Conservation (phyloP, 1,140 invertebrate genomes). For the Ceratoteleas bidentatus region DNA sequence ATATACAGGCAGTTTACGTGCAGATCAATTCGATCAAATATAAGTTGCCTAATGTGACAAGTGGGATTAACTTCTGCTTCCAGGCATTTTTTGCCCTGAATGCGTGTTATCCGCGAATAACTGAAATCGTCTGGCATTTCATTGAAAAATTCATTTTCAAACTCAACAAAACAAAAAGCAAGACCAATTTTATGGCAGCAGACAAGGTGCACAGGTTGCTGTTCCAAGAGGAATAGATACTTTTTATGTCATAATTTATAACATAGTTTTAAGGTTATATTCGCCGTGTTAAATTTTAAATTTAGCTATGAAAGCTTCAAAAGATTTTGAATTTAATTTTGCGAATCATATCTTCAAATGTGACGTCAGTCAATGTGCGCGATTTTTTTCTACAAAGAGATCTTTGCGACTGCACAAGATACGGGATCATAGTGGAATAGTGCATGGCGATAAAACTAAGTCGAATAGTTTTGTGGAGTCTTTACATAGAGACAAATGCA, state of each 20-base stretch:
- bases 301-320: not conserved
- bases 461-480: not conserved
- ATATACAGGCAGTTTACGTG: conserved; percentile 5
- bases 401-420: not conserved
- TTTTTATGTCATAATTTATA: too few species aligned
- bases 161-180: not conserved
- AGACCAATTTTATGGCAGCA: conserved; percentile 1
- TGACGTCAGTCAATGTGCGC: not conserved
- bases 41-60: not conserved
- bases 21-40: conserved; percentile 9
- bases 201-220: not conserved
- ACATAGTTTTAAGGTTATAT: too few species aligned
- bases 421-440: not conserved
- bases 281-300: too few species aligned
- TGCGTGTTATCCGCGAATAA: conserved; percentile 2
- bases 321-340: not conserved
- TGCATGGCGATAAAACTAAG: not conserved
- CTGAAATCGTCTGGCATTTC: conserved; percentile 16
- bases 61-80: conserved; percentile 12
- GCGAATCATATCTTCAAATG: not conserved
- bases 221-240: not conserved
- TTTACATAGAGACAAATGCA: not conserved
- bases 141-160: conserved; percentile 19
- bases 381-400: not conserved
- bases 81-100: conserved; percentile 21